Evolutionary conservation across 2,797 vertebrate species (phyloP).

Genomic region (Lepilemur ruficaudatus): DNA sequence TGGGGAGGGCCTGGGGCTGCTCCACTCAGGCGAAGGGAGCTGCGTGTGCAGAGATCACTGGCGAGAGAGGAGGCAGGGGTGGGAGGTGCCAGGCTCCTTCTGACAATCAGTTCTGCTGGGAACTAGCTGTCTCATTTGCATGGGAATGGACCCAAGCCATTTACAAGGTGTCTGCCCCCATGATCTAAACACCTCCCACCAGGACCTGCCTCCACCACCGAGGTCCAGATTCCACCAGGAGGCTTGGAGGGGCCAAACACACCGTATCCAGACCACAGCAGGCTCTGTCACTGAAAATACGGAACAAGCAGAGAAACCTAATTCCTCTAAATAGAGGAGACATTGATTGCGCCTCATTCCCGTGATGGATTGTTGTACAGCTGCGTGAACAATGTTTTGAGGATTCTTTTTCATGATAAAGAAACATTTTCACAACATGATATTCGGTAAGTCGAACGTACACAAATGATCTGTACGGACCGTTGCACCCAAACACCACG

Average conservation of each 20-base stretch:
- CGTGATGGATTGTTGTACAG: neutral
- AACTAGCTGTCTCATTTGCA: fast-evolving
- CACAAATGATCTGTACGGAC: too few species aligned
- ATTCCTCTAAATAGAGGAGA: neutral
- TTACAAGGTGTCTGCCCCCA: neutral
- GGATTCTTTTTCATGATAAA: neutral
- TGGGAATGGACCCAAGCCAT: neutral
- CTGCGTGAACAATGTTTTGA: neutral
- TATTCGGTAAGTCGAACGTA: neutral
- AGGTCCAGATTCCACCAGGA: neutral
- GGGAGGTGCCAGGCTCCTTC: neutral
- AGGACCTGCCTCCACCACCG: neutral
- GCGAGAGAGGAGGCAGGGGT: neutral
- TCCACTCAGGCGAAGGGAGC: neutral
- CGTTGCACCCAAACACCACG: fast-evolving
- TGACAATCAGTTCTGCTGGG: neutral
- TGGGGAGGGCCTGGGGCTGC: neutral
- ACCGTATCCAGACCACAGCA: neutral
- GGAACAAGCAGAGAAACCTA: neutral
- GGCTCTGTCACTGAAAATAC: neutral
- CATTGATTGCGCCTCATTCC: neutral
- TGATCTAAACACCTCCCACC: too few species aligned
- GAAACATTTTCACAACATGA: neutral
- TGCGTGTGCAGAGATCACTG: neutral
- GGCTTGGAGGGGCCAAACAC: neutral